Conservation (phyloP, 2,888 invertebrate genomes). For the Periphyllus acericola region DNA sequence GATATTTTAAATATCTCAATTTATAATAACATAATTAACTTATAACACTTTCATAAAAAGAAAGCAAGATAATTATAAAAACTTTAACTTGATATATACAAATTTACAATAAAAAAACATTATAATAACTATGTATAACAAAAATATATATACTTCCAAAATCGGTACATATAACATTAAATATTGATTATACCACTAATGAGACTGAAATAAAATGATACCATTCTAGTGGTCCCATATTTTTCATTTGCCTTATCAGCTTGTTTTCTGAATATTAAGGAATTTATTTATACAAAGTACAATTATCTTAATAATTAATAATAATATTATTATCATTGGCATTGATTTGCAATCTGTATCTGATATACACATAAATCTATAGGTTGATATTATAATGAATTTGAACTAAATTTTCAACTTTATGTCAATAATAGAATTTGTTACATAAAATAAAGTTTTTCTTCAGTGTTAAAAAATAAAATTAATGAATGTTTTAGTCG, state of each 20-base stretch:
- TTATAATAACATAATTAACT: neutral
- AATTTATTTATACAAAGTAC: conserved; percentile 7
- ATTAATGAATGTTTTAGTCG: too few species aligned
- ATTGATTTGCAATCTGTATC: neutral
- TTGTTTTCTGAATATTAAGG: neutral
- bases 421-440: too few species aligned
- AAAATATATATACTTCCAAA: neutral
- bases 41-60: neutral
- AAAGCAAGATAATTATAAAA: too few species aligned
- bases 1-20: neutral
- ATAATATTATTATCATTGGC: neutral
- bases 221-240: neutral
- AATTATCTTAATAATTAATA: neutral
- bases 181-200: neutral
- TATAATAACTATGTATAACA: neutral
- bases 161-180: neutral
- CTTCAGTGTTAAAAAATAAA: too few species aligned
- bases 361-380: neutral
- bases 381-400: too few species aligned
- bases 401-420: too few species aligned
- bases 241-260: neutral
- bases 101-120: neutral
- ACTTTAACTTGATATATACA: neutral
- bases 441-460: too few species aligned
- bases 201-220: conserved; percentile 22